Evolutionary conservation across 2,113 vertebrate species (phyloP).

Genomic region (Apus apus): DNA sequence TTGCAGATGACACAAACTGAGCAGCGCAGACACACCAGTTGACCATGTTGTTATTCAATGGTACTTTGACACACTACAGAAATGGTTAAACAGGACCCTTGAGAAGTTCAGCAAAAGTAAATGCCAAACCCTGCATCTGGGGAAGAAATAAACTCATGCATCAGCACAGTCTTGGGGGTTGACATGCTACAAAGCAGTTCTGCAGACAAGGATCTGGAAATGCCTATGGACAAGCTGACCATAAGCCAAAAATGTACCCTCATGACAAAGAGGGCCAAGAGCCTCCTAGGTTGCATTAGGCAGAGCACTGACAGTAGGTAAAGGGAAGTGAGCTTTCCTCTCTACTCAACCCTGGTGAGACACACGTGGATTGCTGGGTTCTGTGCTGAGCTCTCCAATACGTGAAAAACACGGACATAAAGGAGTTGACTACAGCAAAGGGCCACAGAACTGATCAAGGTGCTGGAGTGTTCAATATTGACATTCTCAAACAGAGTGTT

Average conservation of each 20-base stretch:
- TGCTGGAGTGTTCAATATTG: background rate
- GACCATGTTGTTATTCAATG: background rate
- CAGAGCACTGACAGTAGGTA: background rate
- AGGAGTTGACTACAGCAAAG: background rate
- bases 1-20: background rate
- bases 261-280: background rate
- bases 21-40: fast-evolving
- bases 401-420: background rate
- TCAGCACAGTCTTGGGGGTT: background rate
- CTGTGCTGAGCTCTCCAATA: background rate
- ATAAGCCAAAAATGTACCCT: background rate
- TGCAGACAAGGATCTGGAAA: background rate
- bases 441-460: background rate
- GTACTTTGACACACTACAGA: background rate
- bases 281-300: background rate
- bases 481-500: too few species aligned
- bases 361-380: background rate
- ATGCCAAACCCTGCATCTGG: background rate
- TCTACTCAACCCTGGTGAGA: background rate
- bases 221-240: background rate
- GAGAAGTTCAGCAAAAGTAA: background rate
- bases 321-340: background rate
- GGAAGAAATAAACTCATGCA: background rate
- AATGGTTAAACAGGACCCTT: background rate
- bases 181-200: background rate